These are phyloP conservation scores for Solenodon paradoxus DNA, from an alignment of 2,113 vertebrate species.

Conservation along the genomic window DNA sequence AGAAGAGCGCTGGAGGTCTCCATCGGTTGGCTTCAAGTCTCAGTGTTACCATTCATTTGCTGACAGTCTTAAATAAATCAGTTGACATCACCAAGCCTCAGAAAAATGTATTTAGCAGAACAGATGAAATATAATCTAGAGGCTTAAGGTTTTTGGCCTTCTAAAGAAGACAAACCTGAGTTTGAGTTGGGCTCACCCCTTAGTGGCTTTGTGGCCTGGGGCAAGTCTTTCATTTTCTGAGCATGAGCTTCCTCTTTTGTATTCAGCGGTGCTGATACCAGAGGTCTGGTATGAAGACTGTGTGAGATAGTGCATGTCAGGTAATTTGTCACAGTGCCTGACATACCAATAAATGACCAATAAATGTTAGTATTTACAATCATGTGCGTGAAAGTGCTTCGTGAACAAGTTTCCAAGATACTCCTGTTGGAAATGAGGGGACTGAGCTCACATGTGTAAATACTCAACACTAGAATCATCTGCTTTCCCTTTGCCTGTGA, in stretches of 20 bases:
- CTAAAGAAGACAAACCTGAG: not conserved
- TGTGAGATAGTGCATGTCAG: not conserved
- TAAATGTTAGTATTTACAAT: not conserved
- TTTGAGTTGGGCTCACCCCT: not conserved
- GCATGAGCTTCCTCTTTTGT: not conserved
- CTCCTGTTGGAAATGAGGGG: too few relatives aligned
- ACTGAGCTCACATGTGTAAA: not conserved
- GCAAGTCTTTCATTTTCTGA: not conserved
- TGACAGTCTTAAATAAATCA: not conserved
- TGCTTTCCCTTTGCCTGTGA: not conserved
- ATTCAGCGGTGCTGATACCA: not conserved
- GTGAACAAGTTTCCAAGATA: not conserved
- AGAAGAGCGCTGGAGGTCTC: too few relatives aligned
- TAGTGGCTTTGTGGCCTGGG: not conserved
- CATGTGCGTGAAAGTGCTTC: not conserved
- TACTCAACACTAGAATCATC: accelerated
- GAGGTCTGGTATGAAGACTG: not conserved
- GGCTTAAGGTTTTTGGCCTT: not conserved
- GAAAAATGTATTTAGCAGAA: not conserved
- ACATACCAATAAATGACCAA: not conserved
- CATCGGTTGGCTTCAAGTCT: not conserved
- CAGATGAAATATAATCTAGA: not conserved
- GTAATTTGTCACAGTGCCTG: not conserved
- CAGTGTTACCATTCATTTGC: not conserved
- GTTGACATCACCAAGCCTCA: not conserved